phyloP scores from a whole-genome alignment of 2,113 vertebrate species.

The Bucco capensis region DNA sequence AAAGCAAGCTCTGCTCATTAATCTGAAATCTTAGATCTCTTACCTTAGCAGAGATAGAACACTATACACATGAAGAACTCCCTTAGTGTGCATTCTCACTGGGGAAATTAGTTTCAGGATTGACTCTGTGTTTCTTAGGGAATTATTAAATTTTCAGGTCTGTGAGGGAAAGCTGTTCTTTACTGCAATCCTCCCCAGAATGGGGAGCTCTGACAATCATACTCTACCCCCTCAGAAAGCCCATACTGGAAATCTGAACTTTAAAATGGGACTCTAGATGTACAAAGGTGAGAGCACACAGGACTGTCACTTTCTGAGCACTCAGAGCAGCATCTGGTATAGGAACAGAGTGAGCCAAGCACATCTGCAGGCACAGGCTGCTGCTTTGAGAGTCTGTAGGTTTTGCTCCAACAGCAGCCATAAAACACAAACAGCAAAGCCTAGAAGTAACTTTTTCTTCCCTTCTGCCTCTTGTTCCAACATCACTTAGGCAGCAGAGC shows the following conservation, averaged over 20 bases:
- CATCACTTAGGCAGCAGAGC: not conserved
- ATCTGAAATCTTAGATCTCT: not conserved
- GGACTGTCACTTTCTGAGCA: not conserved
- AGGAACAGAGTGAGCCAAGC: not conserved
- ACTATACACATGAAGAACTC: rapidly evolving
- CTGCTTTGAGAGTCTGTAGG: not conserved
- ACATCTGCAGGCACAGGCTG: not conserved
- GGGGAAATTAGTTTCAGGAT: not conserved
- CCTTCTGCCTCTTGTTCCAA: not conserved
- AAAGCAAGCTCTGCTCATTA: not conserved
- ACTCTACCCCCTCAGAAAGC: not conserved
- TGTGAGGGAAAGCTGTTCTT: not conserved
- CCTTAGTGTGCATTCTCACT: not conserved
- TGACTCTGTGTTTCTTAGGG: not conserved
- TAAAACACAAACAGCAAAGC: not conserved
- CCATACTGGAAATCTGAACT: not conserved
- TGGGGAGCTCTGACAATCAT: not conserved
- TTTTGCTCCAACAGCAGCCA: not conserved
- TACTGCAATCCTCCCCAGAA: not conserved
- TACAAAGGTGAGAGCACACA: not conserved
- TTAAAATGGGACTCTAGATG: not conserved
- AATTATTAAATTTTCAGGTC: not conserved
- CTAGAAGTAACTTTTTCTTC: not conserved
- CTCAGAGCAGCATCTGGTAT: not conserved
- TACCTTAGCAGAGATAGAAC: not conserved